A percentile compares a stretch with the other conserved stretches of the same genome.
phyloP scores from a whole-genome alignment of 2,888 invertebrate species.

The Phragmatobia fuliginosa region DNA sequence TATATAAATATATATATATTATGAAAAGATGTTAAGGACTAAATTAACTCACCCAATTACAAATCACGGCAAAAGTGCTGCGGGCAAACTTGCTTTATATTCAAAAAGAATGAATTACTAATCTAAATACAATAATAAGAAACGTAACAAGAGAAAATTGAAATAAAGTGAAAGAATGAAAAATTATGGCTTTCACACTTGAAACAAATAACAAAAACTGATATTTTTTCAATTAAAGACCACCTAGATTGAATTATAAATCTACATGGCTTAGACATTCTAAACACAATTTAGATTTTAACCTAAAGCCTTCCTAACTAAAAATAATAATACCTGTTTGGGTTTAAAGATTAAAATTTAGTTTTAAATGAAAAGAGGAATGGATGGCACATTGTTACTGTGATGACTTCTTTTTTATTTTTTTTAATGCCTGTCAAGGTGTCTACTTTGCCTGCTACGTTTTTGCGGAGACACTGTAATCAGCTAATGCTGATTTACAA shows the following conservation, averaged over 20 bases:
- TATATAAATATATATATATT: too few species aligned
- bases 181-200: constrained; percentile 55
- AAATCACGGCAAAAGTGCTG: not conserved
- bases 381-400: not conserved
- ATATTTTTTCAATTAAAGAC: constrained; percentile 44
- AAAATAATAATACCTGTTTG: not conserved
- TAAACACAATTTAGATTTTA: constrained; percentile 31
- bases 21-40: not conserved
- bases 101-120: constrained; percentile 31
- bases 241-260: constrained; percentile 67
- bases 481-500: too few species aligned
- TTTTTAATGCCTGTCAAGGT: too few species aligned
- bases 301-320: not conserved
- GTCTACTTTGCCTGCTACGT: too few species aligned
- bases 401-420: too few species aligned
- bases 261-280: constrained; percentile 60
- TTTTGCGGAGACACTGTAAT: too few species aligned
- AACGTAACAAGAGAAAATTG: constrained; percentile 48
- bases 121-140: constrained; percentile 36
- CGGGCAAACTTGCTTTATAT: not conserved
- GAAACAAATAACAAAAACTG: constrained; percentile 81
- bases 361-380: not conserved
- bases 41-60: constrained; percentile 1
- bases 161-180: constrained; percentile 62
- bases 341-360: not conserved